Conservation (phyloP, 2,888 invertebrate genomes). For the Harpalus rufipes region DNA sequence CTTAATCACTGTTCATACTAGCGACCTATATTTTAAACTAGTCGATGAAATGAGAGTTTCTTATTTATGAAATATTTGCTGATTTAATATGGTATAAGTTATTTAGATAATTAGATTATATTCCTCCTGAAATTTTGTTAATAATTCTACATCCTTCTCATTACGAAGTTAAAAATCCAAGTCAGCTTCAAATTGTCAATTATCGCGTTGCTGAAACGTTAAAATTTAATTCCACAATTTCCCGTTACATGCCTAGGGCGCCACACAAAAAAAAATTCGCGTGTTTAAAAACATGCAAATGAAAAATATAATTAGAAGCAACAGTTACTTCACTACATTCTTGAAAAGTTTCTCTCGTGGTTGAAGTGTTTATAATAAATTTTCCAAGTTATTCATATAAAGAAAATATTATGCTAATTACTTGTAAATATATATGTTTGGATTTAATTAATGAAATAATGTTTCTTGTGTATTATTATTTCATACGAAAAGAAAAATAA, state of each 20-base stretch:
- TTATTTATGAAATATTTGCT: too few species aligned
- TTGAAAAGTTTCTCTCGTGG: constrained; percentile 10
- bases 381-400: neutral
- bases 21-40: too few species aligned
- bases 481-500: neutral
- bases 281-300: constrained; percentile 42
- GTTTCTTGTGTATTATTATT: neutral
- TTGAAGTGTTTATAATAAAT: constrained; percentile 9
- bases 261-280: constrained; percentile 18
- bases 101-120: too few species aligned
- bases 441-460: neutral
- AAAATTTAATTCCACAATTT: constrained; percentile 20
- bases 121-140: neutral
- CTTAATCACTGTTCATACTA: too few species aligned
- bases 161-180: constrained; percentile 19
- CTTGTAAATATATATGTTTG: neutral
- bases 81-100: too few species aligned
- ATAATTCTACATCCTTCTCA: constrained; percentile 8
- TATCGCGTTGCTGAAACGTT: constrained; percentile 30
- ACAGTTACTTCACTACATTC: constrained; percentile 21
- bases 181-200: constrained; percentile 46
- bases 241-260: neutral
- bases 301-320: constrained; percentile 38
- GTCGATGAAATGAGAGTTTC: too few species aligned
- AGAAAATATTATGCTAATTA: constrained; percentile 3